phyloP scores from a whole-genome alignment of 1,140 invertebrate species.

The Dendroctonus ponderosae region DNA sequence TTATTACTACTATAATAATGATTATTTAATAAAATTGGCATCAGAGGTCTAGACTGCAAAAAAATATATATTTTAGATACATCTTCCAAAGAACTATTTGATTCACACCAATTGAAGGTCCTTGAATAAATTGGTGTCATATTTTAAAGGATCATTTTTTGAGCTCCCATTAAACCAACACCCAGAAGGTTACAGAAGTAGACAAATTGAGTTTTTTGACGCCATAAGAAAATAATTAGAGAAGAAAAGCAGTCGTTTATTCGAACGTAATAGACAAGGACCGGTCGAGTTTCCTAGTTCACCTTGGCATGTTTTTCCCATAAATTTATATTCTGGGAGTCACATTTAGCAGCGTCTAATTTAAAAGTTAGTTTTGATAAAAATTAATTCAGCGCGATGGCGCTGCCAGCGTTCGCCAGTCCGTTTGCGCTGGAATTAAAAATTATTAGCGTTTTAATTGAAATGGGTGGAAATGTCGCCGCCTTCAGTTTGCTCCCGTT shows the following conservation, averaged over 20 bases:
- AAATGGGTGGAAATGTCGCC: constrained; percentile 32
- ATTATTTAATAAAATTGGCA: too few species aligned
- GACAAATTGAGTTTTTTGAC: too few species aligned
- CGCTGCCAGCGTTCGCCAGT: constrained; percentile 25
- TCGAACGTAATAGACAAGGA: not conserved
- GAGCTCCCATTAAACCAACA: too few species aligned
- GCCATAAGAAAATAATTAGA: too few species aligned
- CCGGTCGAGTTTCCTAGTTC: not conserved
- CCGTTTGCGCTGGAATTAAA: constrained; percentile 30
- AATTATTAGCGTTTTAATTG: constrained; percentile 36
- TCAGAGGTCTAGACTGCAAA: too few species aligned
- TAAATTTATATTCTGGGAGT: constrained; percentile 32
- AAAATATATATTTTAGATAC: too few species aligned
- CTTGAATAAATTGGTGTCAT: too few species aligned
- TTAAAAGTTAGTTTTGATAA: constrained; percentile 37
- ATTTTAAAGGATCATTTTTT: too few species aligned
- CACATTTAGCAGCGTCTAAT: constrained; percentile 32
- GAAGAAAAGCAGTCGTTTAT: not conserved
- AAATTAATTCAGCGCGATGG: constrained; percentile 34
- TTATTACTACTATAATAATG: too few species aligned
- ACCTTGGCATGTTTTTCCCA: constrained; percentile 15
- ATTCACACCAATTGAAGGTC: too few species aligned
- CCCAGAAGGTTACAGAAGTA: too few species aligned
- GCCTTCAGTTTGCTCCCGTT: constrained; percentile 19
- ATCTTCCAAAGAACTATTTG: too few species aligned